phyloP scores from a whole-genome alignment of 1,140 invertebrate species.

The Elymnias hypermnestra region DNA sequence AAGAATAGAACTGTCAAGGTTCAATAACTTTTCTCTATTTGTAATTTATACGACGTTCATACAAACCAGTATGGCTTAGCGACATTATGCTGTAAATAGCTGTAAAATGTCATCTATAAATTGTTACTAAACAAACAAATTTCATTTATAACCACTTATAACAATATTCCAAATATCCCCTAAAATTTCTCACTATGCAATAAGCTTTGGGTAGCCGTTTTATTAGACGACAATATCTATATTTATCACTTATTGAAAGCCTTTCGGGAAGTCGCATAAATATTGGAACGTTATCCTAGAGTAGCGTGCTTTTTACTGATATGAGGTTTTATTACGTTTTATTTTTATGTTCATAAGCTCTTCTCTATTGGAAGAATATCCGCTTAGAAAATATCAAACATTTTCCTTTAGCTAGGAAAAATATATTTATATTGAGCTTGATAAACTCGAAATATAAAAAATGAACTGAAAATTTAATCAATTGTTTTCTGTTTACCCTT shows the following conservation, averaged over 20 bases:
- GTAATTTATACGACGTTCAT: background rate
- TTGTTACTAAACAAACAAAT: too few species aligned
- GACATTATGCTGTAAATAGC: too few species aligned
- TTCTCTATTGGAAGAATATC: constrained; percentile 4
- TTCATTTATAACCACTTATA: too few species aligned
- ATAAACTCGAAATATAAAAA: too few species aligned
- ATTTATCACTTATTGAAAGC: constrained; percentile 13
- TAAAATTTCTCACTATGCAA: background rate
- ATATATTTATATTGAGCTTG: too few species aligned
- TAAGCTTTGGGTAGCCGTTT: background rate
- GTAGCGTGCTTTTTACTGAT: constrained; percentile 48
- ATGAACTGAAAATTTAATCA: too few species aligned
- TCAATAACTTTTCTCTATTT: background rate
- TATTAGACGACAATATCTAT: constrained; percentile 9
- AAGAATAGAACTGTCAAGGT: too few species aligned
- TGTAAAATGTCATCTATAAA: too few species aligned
- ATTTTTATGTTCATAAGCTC: constrained; percentile 25
- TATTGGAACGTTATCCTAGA: constrained; percentile 32
- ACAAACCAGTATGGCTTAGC: background rate
- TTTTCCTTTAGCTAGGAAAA: background rate
- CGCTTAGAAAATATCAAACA: constrained; percentile 12
- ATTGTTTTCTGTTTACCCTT: too few species aligned
- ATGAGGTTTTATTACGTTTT: constrained; percentile 54
- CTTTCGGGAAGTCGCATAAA: constrained; percentile 33
- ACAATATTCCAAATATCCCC: background rate